A percentile compares a stretch with the other conserved stretches of the same genome.
Evolutionary conservation across 2,888 invertebrate genomes (phyloP).

Genomic region (Amphimallon solstitiale): DNA sequence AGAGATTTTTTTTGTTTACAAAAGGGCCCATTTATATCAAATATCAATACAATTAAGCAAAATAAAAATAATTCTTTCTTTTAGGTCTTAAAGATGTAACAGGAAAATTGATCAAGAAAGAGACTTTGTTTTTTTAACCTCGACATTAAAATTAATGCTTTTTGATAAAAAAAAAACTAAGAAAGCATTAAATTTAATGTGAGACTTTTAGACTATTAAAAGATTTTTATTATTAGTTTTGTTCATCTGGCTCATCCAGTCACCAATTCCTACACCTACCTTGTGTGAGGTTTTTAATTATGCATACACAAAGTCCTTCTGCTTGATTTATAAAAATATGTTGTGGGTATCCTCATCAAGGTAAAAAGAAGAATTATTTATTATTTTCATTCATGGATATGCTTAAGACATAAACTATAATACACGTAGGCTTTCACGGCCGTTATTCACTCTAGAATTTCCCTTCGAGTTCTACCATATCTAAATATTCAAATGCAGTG

Average conservation of each 20-base stretch:
- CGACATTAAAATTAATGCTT: neutral
- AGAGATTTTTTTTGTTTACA: constrained; percentile 1
- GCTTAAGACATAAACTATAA: constrained; percentile 6
- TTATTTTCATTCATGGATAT: constrained; percentile 15
- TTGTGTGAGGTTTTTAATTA: too few relatives aligned
- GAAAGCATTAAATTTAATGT: too few relatives aligned
- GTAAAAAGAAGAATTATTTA: neutral
- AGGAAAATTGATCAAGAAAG: neutral
- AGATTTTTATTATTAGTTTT: too few relatives aligned
- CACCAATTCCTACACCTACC: too few relatives aligned
- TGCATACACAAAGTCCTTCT: too few relatives aligned
- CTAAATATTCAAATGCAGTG: too few relatives aligned
- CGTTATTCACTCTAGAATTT: too few relatives aligned
- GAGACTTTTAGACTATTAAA: too few relatives aligned
- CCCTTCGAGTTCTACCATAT: too few relatives aligned
- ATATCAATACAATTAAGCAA: neutral
- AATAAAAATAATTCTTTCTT: neutral
- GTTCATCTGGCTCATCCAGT: too few relatives aligned
- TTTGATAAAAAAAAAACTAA: too few relatives aligned
- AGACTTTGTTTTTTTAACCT: neutral
- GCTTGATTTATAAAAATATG: too few relatives aligned
- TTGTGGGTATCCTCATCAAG: neutral
- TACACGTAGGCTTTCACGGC: constrained; percentile 8
- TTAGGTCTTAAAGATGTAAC: neutral
- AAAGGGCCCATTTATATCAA: neutral